phyloP scores from a whole-genome alignment of 2,797 vertebrate genomes.

The Enteromius paludinosus region DNA sequence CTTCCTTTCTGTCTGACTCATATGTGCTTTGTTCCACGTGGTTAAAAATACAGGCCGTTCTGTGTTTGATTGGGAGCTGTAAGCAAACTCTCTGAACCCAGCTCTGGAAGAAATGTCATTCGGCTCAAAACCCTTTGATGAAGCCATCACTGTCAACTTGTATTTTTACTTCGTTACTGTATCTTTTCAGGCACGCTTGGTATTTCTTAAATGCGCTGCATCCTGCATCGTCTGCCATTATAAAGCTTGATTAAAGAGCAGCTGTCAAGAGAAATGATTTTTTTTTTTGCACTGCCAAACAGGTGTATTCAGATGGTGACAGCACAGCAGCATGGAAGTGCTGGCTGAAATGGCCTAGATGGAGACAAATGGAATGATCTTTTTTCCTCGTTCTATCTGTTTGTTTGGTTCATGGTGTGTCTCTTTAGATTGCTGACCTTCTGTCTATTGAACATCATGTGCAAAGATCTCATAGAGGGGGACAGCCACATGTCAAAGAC shows the following conservation, averaged over 20 bases:
- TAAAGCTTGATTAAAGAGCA: constrained; percentile 75
- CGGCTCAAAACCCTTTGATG: constrained; percentile 28
- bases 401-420: neutral
- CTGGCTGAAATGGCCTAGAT: constrained; percentile 66
- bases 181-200: constrained; percentile 40
- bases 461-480: neutral
- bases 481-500: neutral
- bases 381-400: constrained; percentile 39
- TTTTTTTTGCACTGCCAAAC: constrained; percentile 70
- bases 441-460: neutral
- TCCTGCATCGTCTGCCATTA: constrained; percentile 56
- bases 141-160: constrained; percentile 27
- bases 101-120: constrained; percentile 24
- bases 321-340: constrained; percentile 67
- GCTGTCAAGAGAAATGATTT: constrained; percentile 72
- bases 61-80: constrained; percentile 11
- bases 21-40: constrained; percentile 17
- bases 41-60: constrained; percentile 38
- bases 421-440: constrained; percentile 17
- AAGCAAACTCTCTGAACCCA: constrained; percentile 32
- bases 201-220: constrained; percentile 55
- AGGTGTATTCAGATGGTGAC: constrained; percentile 71
- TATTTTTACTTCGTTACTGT: neutral
- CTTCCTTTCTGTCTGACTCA: constrained; percentile 14
- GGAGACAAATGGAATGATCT: constrained; percentile 77